phyloP scores from a whole-genome alignment of 2,888 invertebrate genomes.

The Amiota communis region DNA sequence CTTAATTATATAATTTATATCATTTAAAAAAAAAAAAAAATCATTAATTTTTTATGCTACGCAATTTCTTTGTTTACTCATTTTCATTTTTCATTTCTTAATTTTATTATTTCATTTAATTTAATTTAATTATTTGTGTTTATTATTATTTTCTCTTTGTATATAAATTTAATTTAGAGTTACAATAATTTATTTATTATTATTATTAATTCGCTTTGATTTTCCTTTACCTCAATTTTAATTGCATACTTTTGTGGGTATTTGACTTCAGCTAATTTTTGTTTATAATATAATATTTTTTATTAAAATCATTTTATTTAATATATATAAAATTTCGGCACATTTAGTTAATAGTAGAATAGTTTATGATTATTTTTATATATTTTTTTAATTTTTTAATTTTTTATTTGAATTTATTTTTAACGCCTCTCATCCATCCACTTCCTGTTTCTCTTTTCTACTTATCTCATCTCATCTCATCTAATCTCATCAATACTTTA shows the following conservation, averaged over 20 bases:
- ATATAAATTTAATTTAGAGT: not conserved
- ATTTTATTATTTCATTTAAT: not conserved
- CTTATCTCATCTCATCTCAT: not conserved
- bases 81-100: no score
- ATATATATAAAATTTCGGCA: slow-evolving; percentile 50
- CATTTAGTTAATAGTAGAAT: slow-evolving; percentile 41
- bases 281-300: slow-evolving; percentile 51
- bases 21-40: slow-evolving; percentile 23
- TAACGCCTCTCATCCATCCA: not conserved
- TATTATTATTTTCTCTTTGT: slow-evolving; percentile 1
- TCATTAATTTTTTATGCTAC: slow-evolving; percentile 3
- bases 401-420: not conserved
- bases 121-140: slow-evolving; percentile 33
- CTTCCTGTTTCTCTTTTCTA: not conserved
- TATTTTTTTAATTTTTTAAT: not conserved
- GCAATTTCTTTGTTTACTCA: not conserved
- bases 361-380: slow-evolving; percentile 32
- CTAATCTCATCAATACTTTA: no score
- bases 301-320: slow-evolving; percentile 31
- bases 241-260: no score
- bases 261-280: slow-evolving; percentile 21
- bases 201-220: slow-evolving; percentile 18
- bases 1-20: slow-evolving; percentile 22
- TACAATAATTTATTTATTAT: slow-evolving; percentile 7
- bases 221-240: no score